A percentile compares a stretch with the other conserved stretches of the same genome.
Conservation (phyloP, 2,113 vertebrate genomes). For the Tor tambroides region DNA sequence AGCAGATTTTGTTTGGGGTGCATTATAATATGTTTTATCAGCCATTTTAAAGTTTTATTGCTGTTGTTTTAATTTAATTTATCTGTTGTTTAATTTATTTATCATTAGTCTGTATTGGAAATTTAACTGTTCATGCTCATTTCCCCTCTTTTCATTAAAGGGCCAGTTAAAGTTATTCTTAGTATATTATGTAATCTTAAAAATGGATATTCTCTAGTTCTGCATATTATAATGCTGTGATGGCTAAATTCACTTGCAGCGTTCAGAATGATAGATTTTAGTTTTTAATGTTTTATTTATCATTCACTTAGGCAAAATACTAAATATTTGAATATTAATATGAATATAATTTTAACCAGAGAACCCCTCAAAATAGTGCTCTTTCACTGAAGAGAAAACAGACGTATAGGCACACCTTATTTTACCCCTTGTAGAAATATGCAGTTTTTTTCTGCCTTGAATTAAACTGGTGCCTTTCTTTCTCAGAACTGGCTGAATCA, state of each 20-base stretch:
- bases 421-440: not conserved
- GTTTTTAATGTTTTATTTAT: too few species aligned
- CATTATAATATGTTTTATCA: not conserved
- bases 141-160: too few species aligned
- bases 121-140: too few species aligned
- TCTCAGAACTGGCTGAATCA: not conserved
- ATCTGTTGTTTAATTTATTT: too few species aligned
- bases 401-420: not conserved
- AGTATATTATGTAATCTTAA: too few species aligned
- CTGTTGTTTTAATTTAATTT: too few species aligned
- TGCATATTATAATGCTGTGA: not conserved
- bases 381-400: not conserved
- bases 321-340: not conserved
- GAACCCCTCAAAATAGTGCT: not conserved
- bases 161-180: too few species aligned
- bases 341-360: too few species aligned
- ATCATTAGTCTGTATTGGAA: too few species aligned
- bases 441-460: not conserved
- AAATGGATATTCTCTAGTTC: not conserved
- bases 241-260: too few species aligned
- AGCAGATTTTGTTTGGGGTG: not conserved
- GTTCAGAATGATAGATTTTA: too few species aligned
- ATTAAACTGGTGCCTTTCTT: constrained; percentile 20
- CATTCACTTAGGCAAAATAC: not conserved
- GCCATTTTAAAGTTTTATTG: not conserved